Base-by-base conservation (phyloP, 2,797 vertebrate genomes). In the Microchirus variegatus region DNA sequence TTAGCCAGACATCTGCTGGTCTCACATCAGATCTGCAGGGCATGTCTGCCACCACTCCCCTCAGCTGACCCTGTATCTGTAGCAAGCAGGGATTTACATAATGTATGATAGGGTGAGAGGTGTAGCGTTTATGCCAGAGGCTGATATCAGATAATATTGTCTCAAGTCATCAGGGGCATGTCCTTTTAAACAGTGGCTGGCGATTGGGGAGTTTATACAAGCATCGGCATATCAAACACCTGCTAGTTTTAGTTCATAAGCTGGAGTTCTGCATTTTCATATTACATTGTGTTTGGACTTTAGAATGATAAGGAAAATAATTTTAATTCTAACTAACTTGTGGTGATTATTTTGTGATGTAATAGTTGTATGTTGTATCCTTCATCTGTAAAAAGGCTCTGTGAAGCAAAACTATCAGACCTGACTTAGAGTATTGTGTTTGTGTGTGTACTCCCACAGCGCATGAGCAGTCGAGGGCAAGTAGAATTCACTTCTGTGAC, bases 1-100 rank as follows among this genome's bases (percentile, higher is more conserved):
- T 81, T 71, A 65, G 77, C 61, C 68, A 84, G 81, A 81, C 71
- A 82, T 85, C 71, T 72, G 62, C 73, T 84, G 75, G 83, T 83
- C 75, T 79, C 52, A 46, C 62, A 81, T 78, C 61, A 69, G 74
- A 71, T 80, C 80, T 75, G 56, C 60, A 19, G 83, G 78, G 73
- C 50, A 38, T 58, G 61, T 81, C 67, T 67, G 41, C 63, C 35
- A 49, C 42, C n/a, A 11, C 55, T 77, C 59, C 54, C 71, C 67
- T 80, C 31, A 68, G 60, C 71, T 84, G 73, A 87, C 84, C 70
- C 63, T 17, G 43, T 60, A 80, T 75, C 72, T 11, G 5, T 41
- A 67, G 58, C 42, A 58, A 56, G 59, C 11, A 9, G 48, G 70
- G 50, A 88, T 90, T 87, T 87, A 51, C 80, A 85, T 85, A 80